Percentiles rank a stretch among this genome's conserved stretches.
These are phyloP conservation scores for Staurois parvus DNA, from an alignment of 2,797 vertebrate species.

Conservation along the genomic window DNA sequence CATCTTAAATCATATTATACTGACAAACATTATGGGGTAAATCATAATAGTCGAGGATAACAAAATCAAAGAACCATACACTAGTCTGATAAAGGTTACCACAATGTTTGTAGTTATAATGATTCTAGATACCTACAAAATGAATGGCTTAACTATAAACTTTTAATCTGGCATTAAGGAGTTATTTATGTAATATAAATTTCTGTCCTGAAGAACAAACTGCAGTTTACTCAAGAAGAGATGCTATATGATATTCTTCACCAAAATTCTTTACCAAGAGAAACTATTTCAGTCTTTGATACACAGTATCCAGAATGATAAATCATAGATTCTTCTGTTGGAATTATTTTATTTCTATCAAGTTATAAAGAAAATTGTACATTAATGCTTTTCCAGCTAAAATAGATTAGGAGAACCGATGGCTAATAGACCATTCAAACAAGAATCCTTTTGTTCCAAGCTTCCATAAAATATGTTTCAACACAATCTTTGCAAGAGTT, in stretches of 20 bases:
- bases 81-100: slow-evolving; percentile 11
- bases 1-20: not conserved
- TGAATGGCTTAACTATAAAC: not conserved
- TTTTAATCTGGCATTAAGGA: slow-evolving; percentile 23
- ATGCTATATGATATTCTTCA: slow-evolving; percentile 37
- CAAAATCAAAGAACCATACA: slow-evolving; percentile 8
- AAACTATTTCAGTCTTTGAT: slow-evolving; percentile 30
- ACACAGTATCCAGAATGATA: slow-evolving; percentile 26
- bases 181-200: slow-evolving; percentile 39
- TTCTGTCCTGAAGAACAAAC: slow-evolving; percentile 13
- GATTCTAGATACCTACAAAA: not conserved
- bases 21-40: not conserved
- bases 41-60: slow-evolving; percentile 6
- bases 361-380: slow-evolving; percentile 36
- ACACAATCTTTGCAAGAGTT: slow-evolving; percentile 40
- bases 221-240: slow-evolving; percentile 28
- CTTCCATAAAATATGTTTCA: slow-evolving; percentile 35
- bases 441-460: slow-evolving; percentile 43
- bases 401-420: slow-evolving; percentile 16
- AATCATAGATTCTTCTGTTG: slow-evolving; percentile 20
- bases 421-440: slow-evolving; percentile 25
- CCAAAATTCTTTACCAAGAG: not conserved
- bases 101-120: slow-evolving; percentile 5
- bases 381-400: slow-evolving; percentile 41
- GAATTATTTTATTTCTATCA: slow-evolving; percentile 41